Conservation (phyloP, 2,113 vertebrate species). For the Pseudorasbora parva region DNA sequence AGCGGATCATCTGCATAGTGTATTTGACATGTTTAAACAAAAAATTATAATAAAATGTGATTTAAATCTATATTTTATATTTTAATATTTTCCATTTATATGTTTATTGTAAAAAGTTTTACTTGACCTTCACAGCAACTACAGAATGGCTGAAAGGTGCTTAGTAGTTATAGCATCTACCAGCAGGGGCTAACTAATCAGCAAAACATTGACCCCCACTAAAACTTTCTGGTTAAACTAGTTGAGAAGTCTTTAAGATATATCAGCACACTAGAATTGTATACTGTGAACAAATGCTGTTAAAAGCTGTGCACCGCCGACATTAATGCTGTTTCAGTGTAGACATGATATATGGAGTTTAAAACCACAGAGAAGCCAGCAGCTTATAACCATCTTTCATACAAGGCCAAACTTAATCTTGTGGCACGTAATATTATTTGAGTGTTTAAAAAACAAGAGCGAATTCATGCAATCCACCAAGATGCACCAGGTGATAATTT, state of each 20-base stretch:
- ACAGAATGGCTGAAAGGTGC: background rate
- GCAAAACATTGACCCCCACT: background rate
- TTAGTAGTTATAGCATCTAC: background rate
- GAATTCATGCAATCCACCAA: conserved; percentile 50
- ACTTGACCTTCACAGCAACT: background rate
- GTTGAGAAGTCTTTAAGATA: background rate
- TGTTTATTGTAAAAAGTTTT: background rate
- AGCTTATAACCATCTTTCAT: conserved; percentile 62
- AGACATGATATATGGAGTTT: conserved; percentile 57
- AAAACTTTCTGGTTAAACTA: background rate
- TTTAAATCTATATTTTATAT: background rate
- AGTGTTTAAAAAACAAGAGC: conserved; percentile 62
- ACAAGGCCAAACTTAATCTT: conserved; percentile 59
- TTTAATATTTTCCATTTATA: background rate
- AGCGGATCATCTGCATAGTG: background rate
- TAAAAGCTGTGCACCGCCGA: conserved; percentile 22
- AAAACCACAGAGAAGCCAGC: conserved; percentile 51
- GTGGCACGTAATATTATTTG: conserved; percentile 63
- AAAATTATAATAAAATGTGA: background rate
- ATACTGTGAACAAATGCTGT: background rate
- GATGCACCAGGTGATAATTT: conserved; percentile 49
- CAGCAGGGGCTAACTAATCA: background rate
- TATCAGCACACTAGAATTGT: background rate
- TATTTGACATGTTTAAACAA: background rate
- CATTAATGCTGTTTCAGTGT: conserved; percentile 61